Conservation (phyloP, 2,888 invertebrate genomes). For the Eutolmus rufibarbis region DNA sequence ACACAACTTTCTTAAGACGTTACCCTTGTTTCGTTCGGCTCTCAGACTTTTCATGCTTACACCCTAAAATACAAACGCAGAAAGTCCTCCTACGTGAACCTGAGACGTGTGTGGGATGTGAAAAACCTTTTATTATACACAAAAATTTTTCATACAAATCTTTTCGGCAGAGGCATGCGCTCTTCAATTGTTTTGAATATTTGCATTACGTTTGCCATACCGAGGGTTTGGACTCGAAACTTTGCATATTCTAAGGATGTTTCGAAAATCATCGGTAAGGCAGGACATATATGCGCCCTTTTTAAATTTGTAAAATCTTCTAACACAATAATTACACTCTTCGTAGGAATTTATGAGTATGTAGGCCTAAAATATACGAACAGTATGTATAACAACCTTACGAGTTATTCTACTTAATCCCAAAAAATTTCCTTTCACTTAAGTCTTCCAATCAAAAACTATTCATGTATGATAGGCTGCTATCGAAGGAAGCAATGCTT, state of each 20-base stretch:
- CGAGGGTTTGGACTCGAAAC: background rate
- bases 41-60: slow-evolving; percentile 39
- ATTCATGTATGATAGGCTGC: no score
- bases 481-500: no score
- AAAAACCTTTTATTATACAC: slow-evolving; percentile 42
- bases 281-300: background rate
- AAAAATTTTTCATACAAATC: slow-evolving; percentile 32
- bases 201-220: slow-evolving; percentile 44
- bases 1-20: background rate
- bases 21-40: background rate
- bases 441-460: no score
- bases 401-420: no score
- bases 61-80: slow-evolving; percentile 26
- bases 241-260: background rate
- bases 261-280: background rate
- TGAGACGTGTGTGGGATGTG: slow-evolving; percentile 39
- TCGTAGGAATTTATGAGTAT: no score
- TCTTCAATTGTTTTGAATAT: slow-evolving; percentile 46
- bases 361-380: no score
- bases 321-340: background rate
- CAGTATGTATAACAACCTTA: no score
- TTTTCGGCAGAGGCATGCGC: slow-evolving; percentile 39
- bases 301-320: background rate
- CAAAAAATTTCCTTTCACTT: no score
- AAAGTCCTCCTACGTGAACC: background rate